Conservation (phyloP, 2,797 vertebrate genomes). For the Molothrus ater region DNA sequence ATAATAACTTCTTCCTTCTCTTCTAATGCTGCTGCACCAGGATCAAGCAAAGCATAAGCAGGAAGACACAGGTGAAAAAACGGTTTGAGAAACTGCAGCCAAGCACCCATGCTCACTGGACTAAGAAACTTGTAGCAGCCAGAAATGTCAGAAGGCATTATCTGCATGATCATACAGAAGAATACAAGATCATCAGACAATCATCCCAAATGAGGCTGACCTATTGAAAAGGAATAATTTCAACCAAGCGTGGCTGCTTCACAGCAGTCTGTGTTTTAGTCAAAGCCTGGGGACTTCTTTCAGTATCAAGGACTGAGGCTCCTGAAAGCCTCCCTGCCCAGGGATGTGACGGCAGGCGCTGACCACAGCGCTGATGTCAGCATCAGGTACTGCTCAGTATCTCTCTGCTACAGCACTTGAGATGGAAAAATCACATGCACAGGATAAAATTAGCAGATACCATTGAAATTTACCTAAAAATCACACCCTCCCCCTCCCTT, state of each 20-base stretch:
- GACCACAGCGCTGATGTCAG: background rate
- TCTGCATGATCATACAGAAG: background rate
- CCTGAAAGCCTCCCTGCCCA: background rate
- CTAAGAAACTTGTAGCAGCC: background rate
- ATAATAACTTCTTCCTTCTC: background rate
- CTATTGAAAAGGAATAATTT: background rate
- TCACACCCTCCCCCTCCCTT: background rate
- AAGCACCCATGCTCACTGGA: background rate
- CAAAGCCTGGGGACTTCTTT: background rate
- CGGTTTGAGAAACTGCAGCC: background rate
- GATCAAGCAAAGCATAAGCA: background rate
- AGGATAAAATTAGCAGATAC: background rate
- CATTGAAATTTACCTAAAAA: background rate
- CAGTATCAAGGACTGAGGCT: background rate
- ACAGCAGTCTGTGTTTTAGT: background rate
- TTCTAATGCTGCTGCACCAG: background rate
- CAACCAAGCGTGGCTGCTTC: background rate
- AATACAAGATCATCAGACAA: background rate
- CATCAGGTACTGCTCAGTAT: background rate
- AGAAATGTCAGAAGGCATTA: constrained; percentile 4
- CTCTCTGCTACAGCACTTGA: background rate
- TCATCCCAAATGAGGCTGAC: background rate
- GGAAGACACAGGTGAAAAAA: background rate
- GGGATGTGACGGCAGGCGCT: fast-evolving
- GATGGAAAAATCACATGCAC: background rate